These are phyloP conservation scores for Thomomys bottae DNA, from an alignment of 2,113 vertebrate species.

Conservation along the genomic window DNA sequence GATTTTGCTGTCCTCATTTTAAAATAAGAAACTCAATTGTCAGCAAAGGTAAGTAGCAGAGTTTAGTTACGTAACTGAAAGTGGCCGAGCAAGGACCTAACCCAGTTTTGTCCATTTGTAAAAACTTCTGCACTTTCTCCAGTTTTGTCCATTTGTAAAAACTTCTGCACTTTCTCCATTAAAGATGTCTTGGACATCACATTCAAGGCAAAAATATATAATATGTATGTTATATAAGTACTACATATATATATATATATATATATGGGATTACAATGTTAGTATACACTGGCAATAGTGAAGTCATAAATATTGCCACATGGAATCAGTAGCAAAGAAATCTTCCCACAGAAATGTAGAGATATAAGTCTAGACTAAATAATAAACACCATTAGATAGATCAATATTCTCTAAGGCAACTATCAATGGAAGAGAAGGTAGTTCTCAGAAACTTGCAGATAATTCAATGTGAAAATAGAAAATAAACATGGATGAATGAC, in stretches of 20 bases:
- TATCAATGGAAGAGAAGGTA: not conserved
- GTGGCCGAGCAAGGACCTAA: not conserved
- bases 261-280: not conserved
- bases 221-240: not conserved
- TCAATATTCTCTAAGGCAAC: not conserved
- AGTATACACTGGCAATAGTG: no score
- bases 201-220: not conserved
- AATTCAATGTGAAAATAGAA: not conserved
- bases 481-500: not conserved
- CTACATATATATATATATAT: no score
- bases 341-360: not conserved
- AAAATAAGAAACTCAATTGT: constrained; percentile 15
- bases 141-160: constrained; percentile 1
- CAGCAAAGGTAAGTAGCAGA: not conserved
- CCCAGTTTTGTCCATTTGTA: not conserved
- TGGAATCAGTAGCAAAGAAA: not conserved
- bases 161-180: not conserved
- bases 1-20: constrained; percentile 49
- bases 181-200: not conserved
- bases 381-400: not conserved
- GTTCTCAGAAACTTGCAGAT: not conserved
- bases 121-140: not conserved
- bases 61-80: constrained; percentile 3
- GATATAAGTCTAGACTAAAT: not conserved
- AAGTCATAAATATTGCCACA: not conserved